A percentile compares a stretch with the other conserved stretches of the same genome.
Evolutionary conservation across 1,140 invertebrate genomes (phyloP).

Genomic region (Probaryconus sp.): DNA sequence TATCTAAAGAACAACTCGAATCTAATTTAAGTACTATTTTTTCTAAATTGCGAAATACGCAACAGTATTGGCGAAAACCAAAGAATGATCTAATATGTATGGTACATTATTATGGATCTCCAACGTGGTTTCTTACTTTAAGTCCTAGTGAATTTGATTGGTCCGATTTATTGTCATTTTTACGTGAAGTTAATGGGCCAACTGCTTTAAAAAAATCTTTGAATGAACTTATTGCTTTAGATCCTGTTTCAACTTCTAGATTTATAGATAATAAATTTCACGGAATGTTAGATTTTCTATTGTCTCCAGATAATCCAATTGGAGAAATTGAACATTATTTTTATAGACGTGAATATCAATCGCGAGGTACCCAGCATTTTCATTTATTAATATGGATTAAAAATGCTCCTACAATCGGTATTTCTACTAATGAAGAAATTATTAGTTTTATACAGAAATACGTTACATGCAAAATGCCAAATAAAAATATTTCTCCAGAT

Average conservation of each 20-base stretch:
- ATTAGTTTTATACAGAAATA: too few species aligned
- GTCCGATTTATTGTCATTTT: slow-evolving; percentile 32
- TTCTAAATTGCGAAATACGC: slow-evolving; percentile 54
- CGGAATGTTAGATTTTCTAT: too few species aligned
- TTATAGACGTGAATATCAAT: slow-evolving; percentile 44
- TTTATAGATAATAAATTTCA: slow-evolving; percentile 46
- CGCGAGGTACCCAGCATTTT: slow-evolving; percentile 40
- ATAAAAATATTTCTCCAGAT: too few species aligned
- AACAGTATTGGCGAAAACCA: slow-evolving; percentile 58
- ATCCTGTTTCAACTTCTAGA: too few species aligned
- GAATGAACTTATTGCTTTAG: too few species aligned
- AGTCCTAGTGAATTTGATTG: slow-evolving; percentile 66
- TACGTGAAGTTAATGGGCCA: slow-evolving; percentile 26
- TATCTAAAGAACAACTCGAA: slow-evolving; percentile 33
- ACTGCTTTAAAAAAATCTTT: slow-evolving; percentile 16
- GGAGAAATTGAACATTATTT: too few species aligned
- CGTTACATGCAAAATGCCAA: too few species aligned
- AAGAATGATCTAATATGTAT: slow-evolving; percentile 61
- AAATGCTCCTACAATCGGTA: slow-evolving; percentile 11
- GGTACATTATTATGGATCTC: slow-evolving; percentile 62
- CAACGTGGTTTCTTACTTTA: too few species aligned
- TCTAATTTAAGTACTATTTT: slow-evolving; percentile 56
- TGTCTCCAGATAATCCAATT: too few species aligned
- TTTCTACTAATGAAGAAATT: too few species aligned
- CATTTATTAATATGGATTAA: too few species aligned